phyloP scores from a whole-genome alignment of 2,888 invertebrate species.

The Ptilodon capucinus region DNA sequence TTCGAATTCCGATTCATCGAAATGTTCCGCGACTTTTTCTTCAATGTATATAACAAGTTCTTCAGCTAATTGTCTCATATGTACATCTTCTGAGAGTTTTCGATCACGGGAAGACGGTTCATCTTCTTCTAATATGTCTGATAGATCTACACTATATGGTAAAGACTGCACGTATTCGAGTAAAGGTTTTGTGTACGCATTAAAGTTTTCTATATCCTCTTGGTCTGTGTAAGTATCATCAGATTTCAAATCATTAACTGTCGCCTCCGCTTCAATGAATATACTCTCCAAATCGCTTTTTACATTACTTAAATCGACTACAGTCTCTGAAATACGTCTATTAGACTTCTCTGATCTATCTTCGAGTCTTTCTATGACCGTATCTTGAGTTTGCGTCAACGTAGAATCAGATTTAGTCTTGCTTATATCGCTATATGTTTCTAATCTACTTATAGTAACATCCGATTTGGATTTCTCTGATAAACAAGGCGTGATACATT shows the following conservation, averaged over 20 bases:
- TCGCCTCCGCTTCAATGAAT: conserved; percentile 59
- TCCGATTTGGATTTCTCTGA: conserved; percentile 77
- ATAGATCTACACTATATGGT: conserved; percentile 69
- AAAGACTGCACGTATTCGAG: conserved; percentile 53
- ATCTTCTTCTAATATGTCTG: conserved; percentile 75
- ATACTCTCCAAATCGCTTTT: conserved; percentile 71
- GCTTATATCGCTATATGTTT: conserved; percentile 72
- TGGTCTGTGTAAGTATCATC: conserved; percentile 72
- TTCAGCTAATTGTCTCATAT: conserved; percentile 56
- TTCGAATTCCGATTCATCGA: conserved; percentile 66
- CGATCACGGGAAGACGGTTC: conserved; percentile 64
- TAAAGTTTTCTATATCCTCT: conserved; percentile 70
- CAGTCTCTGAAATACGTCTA: conserved; percentile 70
- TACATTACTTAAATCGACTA: conserved; percentile 65
- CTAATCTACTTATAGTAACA: conserved; percentile 70
- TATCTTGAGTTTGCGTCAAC: conserved; percentile 72
- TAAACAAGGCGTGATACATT: conserved; percentile 63
- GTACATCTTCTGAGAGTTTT: conserved; percentile 49
- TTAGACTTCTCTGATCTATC: conserved; percentile 43
- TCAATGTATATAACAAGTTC: conserved; percentile 64
- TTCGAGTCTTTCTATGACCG: conserved; percentile 66
- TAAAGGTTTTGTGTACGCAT: conserved; percentile 66
- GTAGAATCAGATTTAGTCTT: conserved; percentile 78
- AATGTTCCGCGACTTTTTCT: conserved; percentile 53
- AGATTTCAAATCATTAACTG: conserved; percentile 48